Base-by-base conservation (phyloP, 2,113 vertebrate species). In the Megaleporinus macrocephalus region DNA sequence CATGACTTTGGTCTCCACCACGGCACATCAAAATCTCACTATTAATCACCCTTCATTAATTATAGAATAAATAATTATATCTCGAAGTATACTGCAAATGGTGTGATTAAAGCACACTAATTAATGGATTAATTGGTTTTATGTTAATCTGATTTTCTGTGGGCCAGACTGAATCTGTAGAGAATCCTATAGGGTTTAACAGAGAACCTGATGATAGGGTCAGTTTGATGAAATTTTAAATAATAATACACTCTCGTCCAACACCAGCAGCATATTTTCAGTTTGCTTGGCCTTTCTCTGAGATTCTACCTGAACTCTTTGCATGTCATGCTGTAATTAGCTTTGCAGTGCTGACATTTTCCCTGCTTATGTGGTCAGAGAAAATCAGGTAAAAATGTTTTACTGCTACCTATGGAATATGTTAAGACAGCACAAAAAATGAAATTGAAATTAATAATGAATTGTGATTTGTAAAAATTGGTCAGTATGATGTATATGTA, bases 71-170 rank as follows among this genome's bases (percentile, higher is more conserved):
- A 93, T 94, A 93, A 93, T 93, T 91, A 89, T 85, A 90, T 87
- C 84, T 55, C 89, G 90, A 92, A 87, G 86, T 90, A 90, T 91
- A 90, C 86, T 86, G 68, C 80, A 88, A 90, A 92, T 89, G 82
- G 85, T 89, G 89, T 95, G 91, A 95, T 95, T 95, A 94, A 94
- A 90, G 80, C 86, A 88, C 76, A 87, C 91, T 93, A 94, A 94
- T 93, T 92, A 92, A 91, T 93, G 90, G 79, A 92, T 93, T 93
- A 94, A 95, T 94, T 93, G 92, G 93, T 93, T 93, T 93, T 92
- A 93, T 91, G 92, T 91, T 93, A 94, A 94, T 94, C 92, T 78
- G 89, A 91, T 93, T 92, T 92, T 86, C 88, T 88, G 80, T 91
- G 87, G 90, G 90, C 92, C 89, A 85, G 87, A 62, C 83, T 82